Conservation (phyloP, 1,140 invertebrate species). For the Orchestia grillus region DNA sequence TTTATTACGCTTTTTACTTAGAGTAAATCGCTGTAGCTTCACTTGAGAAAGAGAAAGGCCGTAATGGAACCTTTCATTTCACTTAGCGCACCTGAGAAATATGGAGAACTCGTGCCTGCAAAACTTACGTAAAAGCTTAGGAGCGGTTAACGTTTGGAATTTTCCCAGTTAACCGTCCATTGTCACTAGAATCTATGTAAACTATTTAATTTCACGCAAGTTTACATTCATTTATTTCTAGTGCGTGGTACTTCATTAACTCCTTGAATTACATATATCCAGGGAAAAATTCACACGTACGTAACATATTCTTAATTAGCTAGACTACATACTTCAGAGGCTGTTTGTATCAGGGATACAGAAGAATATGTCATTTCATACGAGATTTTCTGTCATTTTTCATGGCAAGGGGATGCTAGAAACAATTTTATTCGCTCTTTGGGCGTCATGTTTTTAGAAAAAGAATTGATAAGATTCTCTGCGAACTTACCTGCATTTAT, state of each 20-base stretch:
- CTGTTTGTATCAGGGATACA: too few species aligned
- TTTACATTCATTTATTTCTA: too few species aligned
- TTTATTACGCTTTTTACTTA: slow-evolving; percentile 3
- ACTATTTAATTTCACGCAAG: too few species aligned
- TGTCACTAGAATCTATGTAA: background rate
- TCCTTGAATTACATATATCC: too few species aligned
- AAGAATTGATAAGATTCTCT: background rate
- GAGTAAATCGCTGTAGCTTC: background rate
- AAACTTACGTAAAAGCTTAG: background rate
- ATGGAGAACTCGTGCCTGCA: background rate
- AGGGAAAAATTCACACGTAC: too few species aligned
- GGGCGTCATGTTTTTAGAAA: background rate
- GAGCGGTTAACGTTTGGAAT: background rate
- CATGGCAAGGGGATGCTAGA: too few species aligned
- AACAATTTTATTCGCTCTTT: too few species aligned
- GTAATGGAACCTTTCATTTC: background rate
- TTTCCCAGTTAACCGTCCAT: background rate
- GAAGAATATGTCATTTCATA: too few species aligned
- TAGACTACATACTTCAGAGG: too few species aligned
- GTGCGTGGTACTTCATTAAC: too few species aligned
- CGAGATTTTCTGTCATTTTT: too few species aligned
- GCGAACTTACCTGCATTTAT: background rate
- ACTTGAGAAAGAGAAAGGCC: background rate
- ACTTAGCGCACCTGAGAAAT: background rate
- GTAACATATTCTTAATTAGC: too few species aligned